Percentiles rank a stretch among this genome's conserved stretches.
phyloP scores from a whole-genome alignment of 35 echinoderm and acorn worm species.

The Hemicentrotus pulcherrimus region DNA sequence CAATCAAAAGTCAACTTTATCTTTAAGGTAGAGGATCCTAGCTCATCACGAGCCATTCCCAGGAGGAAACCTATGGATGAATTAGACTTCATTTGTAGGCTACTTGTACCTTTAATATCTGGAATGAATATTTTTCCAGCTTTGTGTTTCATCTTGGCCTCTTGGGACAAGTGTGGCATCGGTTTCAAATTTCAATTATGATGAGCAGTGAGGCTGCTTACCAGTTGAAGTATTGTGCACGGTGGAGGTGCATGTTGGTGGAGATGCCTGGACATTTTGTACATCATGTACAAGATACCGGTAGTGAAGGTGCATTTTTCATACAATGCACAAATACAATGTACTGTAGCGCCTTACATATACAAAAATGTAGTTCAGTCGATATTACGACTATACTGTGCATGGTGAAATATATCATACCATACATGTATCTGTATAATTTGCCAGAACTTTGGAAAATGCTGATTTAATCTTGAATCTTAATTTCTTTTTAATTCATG shows the following conservation, averaged over 20 bases:
- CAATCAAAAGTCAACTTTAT: too few relatives aligned
- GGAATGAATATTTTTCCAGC: neutral
- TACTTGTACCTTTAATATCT: neutral
- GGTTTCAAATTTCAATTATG: constrained; percentile 8
- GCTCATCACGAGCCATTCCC: neutral
- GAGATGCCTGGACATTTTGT: too few relatives aligned
- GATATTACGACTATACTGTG: too few relatives aligned
- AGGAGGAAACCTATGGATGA: neutral
- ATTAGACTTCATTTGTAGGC: neutral
- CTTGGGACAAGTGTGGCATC: constrained; percentile 1
- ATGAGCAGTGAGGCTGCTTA: neutral
- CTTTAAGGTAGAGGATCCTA: neutral
- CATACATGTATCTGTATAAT: neutral
- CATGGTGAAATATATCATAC: neutral
- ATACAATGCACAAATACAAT: too few relatives aligned
- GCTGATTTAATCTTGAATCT: too few relatives aligned
- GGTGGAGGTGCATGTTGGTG: neutral
- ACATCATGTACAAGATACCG: too few relatives aligned
- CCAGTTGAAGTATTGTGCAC: neutral
- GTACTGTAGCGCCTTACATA: too few relatives aligned
- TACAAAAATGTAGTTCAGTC: too few relatives aligned
- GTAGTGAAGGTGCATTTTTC: too few relatives aligned
- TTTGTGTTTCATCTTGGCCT: neutral
- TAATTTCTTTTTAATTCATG: too few relatives aligned
- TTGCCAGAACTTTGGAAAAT: neutral